Percentiles rank a stretch among this genome's conserved stretches.
Evolutionary conservation across 2,113 vertebrate genomes (phyloP).

Genomic region (Lamprotornis superbus): DNA sequence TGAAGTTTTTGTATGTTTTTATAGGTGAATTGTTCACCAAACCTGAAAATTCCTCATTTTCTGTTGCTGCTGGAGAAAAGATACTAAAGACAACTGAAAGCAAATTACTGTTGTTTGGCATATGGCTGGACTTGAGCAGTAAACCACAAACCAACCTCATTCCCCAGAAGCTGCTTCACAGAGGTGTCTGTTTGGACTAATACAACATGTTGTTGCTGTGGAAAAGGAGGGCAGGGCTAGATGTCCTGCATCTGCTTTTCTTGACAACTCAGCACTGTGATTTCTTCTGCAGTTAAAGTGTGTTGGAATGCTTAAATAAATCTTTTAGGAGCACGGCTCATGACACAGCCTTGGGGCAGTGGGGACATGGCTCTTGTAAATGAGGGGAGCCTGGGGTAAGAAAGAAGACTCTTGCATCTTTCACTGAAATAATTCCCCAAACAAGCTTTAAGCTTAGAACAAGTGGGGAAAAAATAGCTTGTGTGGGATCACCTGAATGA

Average conservation of each 20-base stretch:
- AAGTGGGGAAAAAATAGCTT: background rate
- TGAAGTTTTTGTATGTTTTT: background rate
- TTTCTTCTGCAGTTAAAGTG: background rate
- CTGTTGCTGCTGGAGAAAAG: background rate
- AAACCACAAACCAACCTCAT: background rate
- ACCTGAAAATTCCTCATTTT: background rate
- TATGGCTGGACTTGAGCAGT: background rate
- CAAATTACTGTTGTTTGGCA: background rate
- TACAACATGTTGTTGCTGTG: background rate
- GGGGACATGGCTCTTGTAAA: background rate
- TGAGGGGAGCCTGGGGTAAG: background rate
- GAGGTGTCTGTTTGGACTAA: background rate
- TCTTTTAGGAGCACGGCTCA: background rate
- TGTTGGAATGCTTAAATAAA: background rate
- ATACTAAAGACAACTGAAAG: background rate
- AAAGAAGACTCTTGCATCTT: background rate
- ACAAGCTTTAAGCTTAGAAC: background rate
- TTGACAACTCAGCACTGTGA: background rate
- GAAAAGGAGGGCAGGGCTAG: background rate
- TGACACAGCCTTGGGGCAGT: background rate
- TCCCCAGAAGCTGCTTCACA: background rate
- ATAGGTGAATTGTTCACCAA: background rate
- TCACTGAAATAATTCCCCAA: background rate
- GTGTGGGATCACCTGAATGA: background rate
- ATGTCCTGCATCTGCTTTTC: conserved; percentile 13